These are phyloP conservation scores for Corapipo altera DNA, from an alignment of 2,113 vertebrate species.

Conservation along the genomic window DNA sequence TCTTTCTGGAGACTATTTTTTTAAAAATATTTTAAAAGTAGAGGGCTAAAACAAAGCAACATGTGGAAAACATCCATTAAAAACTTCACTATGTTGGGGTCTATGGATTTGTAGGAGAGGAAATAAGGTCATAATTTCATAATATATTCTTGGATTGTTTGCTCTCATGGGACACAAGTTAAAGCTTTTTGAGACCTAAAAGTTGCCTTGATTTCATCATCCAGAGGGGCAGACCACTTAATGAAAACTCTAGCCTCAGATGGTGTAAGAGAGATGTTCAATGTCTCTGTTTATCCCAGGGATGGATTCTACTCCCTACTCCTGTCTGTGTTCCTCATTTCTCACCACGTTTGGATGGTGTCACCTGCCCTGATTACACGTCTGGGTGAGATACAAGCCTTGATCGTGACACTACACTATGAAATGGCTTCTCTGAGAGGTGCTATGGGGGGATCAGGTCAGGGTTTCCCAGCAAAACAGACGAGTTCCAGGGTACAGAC, in stretches of 20 bases:
- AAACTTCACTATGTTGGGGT: not conserved
- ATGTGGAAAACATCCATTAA: not conserved
- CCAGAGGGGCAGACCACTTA: not conserved
- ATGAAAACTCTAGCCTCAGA: not conserved
- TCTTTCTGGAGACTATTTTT: not conserved
- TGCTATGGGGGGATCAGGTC: not conserved
- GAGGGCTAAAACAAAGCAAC: not conserved
- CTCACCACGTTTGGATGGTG: rapidly evolving
- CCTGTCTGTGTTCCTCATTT: rapidly evolving
- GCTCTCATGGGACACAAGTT: not conserved
- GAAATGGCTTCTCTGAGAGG: not conserved
- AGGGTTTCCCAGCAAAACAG: not conserved
- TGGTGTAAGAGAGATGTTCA: not conserved
- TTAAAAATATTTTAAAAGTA: not conserved
- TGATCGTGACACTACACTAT: rapidly evolving
- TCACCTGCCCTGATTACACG: rapidly evolving
- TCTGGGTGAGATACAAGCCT: not conserved
- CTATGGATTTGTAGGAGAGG: not conserved
- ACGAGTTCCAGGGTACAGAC: rapidly evolving
- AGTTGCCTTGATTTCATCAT: not conserved
- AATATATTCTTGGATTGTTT: not conserved
- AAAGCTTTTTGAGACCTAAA: not conserved
- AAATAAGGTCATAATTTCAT: not conserved
- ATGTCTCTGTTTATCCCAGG: not conserved
- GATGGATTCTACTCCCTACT: not conserved